phyloP scores from a whole-genome alignment of 1,140 invertebrate species.

The Maconellicoccus hirsutus region DNA sequence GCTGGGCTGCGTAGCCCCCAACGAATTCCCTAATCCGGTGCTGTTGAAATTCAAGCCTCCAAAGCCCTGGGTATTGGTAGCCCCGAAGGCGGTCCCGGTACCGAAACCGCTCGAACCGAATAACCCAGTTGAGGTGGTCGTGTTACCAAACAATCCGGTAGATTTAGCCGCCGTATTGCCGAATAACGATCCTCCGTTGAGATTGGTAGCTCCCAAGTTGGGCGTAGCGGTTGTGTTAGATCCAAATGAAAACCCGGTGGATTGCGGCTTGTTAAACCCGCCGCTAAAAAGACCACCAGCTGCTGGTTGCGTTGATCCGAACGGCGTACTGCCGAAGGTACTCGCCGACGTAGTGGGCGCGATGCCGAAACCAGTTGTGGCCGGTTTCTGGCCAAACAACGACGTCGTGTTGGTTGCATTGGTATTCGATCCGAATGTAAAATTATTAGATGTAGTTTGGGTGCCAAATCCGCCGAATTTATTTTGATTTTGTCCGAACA shows the following conservation, averaged over 20 bases:
- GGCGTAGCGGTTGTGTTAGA: conserved; percentile 37
- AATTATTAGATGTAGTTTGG: conserved; percentile 29
- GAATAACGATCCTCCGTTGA: conserved; percentile 37
- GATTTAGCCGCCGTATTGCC: conserved; percentile 38
- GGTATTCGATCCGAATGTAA: conserved; percentile 30
- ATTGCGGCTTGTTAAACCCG: conserved; percentile 34
- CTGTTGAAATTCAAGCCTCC: conserved; percentile 3
- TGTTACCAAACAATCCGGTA: conserved; percentile 44
- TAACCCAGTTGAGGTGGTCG: conserved; percentile 30
- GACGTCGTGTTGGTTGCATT: conserved; percentile 28
- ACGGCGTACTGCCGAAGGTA: conserved; percentile 43
- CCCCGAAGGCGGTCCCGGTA: conserved; percentile 30
- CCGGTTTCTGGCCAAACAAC: conserved; percentile 37
- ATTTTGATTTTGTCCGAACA: conserved; percentile 27
- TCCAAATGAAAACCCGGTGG: conserved; percentile 40
- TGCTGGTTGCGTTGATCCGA: conserved; percentile 37
- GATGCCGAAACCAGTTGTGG: conserved; percentile 36
- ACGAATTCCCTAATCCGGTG: background rate
- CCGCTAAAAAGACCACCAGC: conserved; percentile 40
- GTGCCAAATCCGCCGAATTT: conserved; percentile 36
- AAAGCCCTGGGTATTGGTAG: background rate
- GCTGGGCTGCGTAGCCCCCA: background rate
- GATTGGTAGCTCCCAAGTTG: conserved; percentile 31
- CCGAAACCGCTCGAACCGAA: conserved; percentile 31
- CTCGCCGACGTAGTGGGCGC: conserved; percentile 36